A percentile compares a stretch with the other conserved stretches of the same genome.
Conservation (phyloP, 2,797 vertebrate species). For the Cottoperca gobio region DNA sequence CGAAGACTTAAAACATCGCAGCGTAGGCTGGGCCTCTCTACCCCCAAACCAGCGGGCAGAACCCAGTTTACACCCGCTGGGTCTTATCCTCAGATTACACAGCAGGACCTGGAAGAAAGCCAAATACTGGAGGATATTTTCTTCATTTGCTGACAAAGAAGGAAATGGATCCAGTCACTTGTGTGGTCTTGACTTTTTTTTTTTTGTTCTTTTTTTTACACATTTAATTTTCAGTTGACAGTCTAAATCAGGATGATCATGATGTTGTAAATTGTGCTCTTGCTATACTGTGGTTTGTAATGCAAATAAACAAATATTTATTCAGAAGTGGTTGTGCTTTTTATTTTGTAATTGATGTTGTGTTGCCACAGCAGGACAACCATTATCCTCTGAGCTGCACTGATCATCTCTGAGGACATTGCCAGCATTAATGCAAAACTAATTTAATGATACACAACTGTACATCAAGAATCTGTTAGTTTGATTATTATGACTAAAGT, state of each 20-base stretch:
- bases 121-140: conserved; percentile 95
- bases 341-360: conserved; percentile 23
- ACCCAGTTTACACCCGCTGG: conserved; percentile 50
- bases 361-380: conserved; percentile 7
- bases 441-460: conserved; percentile 1
- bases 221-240: conserved; percentile 18
- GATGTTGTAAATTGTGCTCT: conserved; percentile 30
- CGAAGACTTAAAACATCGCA: conserved; percentile 35
- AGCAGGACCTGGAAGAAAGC: conserved; percentile 91
- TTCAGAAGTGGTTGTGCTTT: conserved; percentile 28
- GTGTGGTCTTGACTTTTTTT: conserved; percentile 19
- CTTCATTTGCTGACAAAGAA: conserved; percentile 89
- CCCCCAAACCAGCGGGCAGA: conserved; percentile 26
- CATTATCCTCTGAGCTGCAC: background rate
- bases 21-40: conserved; percentile 22
- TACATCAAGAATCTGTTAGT: background rate
- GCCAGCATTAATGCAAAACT: conserved; percentile 4
- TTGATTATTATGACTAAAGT: conserved; percentile 13
- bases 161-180: conserved; percentile 11
- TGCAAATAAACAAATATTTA: conserved; percentile 78
- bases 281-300: conserved; percentile 35
- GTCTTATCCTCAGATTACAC: conserved; percentile 49
- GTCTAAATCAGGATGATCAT: conserved; percentile 48
- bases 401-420: conserved; percentile 13
- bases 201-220: background rate